Base-by-base conservation (phyloP, 1,140 invertebrate species). In the Cotesia vestalis region DNA sequence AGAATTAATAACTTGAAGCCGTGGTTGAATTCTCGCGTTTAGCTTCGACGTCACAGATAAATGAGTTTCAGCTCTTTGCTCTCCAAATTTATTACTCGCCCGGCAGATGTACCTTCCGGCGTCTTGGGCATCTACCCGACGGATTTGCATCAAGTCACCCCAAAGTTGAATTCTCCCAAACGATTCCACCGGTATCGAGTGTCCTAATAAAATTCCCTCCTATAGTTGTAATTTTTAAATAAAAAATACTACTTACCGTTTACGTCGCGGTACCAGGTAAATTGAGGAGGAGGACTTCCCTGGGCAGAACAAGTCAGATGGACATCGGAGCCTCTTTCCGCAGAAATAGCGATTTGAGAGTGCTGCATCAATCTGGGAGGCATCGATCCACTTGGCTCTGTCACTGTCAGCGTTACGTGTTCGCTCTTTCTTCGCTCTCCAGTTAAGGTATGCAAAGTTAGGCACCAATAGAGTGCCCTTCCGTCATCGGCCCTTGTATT, bases 31-130 rank as follows among this genome's bases (percentile, higher is more conserved):
- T 77, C 93, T 91, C 2, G 91, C 92, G 11, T 90, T 91, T 5
- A 94, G 88, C 79, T 93, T 91, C 17, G 91, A 90, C 52, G 91
- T 90, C 60, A 94, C 91, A 60, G 88, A 88, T 68, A 94, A 84
- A 71, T 91, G 89, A 69, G 93, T 89, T 78, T 93, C 89, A 73
- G 92, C 88, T 66, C 92, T 89, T 79, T 92, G 89, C 82, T 95
- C 93, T 1, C 95, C 95, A 75, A 93, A 92, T 75, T 92, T 89
- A 88, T 96, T 97, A 78, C 90, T 91, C 12, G 94, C 95, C 67
- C 94, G 89, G 83, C 95, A 97, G 70, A 91, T 88, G 84, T 94
- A 91, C 62, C 91, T 88, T 4, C 94, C 94, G n/a, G 90, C 90
- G 81, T 96, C 94, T 40, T 90, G 85, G 4, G 89, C 86, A 75